Conservation (phyloP, 53 echinoderm and acorn worm genomes). For the Paracentrotus lividus region DNA sequence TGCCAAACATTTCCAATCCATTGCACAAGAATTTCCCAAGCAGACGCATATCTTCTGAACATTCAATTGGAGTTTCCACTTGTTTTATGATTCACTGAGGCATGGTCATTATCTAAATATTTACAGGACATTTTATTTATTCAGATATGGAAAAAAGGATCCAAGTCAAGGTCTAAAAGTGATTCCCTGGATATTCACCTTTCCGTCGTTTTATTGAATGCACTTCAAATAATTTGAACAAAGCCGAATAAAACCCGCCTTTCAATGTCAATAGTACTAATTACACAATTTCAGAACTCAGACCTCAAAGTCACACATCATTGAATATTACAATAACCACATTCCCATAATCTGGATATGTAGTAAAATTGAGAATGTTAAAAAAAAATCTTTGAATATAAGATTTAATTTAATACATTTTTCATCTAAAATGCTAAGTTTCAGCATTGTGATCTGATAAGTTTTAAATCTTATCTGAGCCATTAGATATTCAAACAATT, state of each 20-base stretch:
- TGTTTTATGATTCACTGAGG: background rate
- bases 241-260: background rate
- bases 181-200: background rate
- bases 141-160: background rate
- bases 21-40: background rate
- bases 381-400: background rate
- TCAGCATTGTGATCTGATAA: background rate
- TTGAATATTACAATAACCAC: too few species aligned
- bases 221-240: background rate
- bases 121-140: background rate
- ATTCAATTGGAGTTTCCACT: background rate
- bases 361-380: background rate
- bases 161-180: background rate
- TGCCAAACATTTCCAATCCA: background rate
- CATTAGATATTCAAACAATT: too few species aligned
- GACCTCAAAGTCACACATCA: background rate
- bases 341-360: background rate
- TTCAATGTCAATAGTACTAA: background rate
- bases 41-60: background rate
- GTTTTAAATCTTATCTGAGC: too few species aligned
- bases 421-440: background rate
- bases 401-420: background rate
- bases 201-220: background rate
- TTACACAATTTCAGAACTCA: background rate
- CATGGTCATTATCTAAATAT: background rate